A percentile compares a stretch with the other conserved stretches of the same genome.
phyloP scores from a whole-genome alignment of 2,797 vertebrate species.

The Myotis findleyi region DNA sequence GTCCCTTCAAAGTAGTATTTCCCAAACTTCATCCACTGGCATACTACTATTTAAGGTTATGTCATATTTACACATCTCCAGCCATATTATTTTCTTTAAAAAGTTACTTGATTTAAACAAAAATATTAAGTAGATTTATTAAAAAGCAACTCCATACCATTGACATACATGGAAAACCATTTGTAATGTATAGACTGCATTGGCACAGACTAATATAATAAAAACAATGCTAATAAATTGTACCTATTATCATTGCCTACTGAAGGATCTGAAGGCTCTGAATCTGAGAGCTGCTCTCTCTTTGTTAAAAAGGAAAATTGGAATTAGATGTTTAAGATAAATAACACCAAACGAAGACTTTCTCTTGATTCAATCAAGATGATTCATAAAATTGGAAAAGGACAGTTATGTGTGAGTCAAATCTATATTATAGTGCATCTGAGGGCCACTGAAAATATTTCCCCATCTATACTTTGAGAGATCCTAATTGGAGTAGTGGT shows the following conservation, averaged over 20 bases:
- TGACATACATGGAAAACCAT: not conserved
- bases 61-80: not conserved
- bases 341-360: not conserved
- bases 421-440: not conserved
- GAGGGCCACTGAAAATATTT: not conserved
- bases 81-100: not conserved
- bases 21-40: not conserved
- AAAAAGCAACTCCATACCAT: not conserved
- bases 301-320: not conserved
- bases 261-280: not conserved
- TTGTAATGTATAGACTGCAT: not conserved
- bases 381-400: not conserved
- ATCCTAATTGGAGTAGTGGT: not conserved
- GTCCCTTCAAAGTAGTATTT: not conserved
- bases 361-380: not conserved
- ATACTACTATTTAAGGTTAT: not conserved
- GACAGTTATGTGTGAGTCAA: not conserved
- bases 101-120: not conserved
- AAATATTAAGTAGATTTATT: not conserved
- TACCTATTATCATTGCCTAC: not conserved
- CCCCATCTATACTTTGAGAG: not conserved
- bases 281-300: not conserved
- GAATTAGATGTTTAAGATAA: not conserved
- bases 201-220: not conserved
- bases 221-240: not conserved